Conservation (phyloP, 2,113 vertebrate genomes). For the Diadophis punctatus region DNA sequence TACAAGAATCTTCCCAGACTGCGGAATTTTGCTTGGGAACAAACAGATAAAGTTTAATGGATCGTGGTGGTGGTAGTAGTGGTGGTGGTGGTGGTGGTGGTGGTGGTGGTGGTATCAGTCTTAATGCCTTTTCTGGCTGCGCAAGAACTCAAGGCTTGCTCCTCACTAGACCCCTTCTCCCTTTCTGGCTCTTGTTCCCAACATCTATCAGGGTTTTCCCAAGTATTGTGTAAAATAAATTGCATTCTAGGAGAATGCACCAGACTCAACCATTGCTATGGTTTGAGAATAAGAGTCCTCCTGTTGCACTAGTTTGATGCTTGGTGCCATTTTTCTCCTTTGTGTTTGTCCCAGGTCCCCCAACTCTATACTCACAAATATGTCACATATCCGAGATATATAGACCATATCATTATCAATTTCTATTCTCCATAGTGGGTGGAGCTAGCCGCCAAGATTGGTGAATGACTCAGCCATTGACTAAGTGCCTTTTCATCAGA, state of each 20-base stretch:
- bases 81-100: rapidly evolving
- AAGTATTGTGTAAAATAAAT: not conserved
- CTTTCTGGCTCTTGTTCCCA: not conserved
- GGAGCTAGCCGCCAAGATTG: too few relatives aligned
- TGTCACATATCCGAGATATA: conserved; percentile 29
- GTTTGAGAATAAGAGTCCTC: not conserved
- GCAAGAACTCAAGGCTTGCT: not conserved
- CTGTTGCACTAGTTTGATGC: not conserved
- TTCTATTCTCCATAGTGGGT: too few relatives aligned
- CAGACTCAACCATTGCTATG: not conserved
- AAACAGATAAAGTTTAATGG: not conserved
- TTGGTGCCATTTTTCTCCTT: conserved; percentile 5
- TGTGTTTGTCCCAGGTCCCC: not conserved
- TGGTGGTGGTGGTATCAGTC: not conserved
- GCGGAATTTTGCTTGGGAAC: not conserved
- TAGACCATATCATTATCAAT: conserved; percentile 37
- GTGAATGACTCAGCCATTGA: too few relatives aligned
- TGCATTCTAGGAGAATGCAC: not conserved
- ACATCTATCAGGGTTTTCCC: not conserved
- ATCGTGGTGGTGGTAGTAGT: not conserved
- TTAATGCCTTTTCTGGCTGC: not conserved
- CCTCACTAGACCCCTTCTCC: not conserved
- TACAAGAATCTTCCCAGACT: not conserved
- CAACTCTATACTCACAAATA: not conserved
- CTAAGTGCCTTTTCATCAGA: too few relatives aligned